Conservation (phyloP, 2,113 vertebrate genomes). For the Clarias gariepinus region DNA sequence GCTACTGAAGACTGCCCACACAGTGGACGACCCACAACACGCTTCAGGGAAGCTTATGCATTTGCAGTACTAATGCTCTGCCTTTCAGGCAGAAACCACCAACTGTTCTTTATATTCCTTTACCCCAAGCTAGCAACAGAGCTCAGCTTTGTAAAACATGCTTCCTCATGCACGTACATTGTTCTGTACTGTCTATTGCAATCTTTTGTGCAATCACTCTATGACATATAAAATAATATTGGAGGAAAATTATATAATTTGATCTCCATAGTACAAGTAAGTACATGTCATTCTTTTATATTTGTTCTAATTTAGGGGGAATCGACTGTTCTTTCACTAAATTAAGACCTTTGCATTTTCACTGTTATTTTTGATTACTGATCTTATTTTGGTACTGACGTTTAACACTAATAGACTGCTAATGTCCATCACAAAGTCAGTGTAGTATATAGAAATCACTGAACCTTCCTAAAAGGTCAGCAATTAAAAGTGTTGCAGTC, state of each 20-base stretch:
- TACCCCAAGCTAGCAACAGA: conserved; percentile 28
- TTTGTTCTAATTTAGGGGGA: not conserved
- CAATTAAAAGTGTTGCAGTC: conserved; percentile 44
- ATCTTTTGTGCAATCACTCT: conserved; percentile 3
- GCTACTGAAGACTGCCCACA: conserved; percentile 53
- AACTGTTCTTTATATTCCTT: conserved; percentile 42
- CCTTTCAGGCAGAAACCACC: conserved; percentile 39
- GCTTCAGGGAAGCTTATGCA: conserved; percentile 40
- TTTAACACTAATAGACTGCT: conserved; percentile 27
- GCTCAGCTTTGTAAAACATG: conserved; percentile 27
- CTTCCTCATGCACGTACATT: conserved; percentile 13
- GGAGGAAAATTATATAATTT: not conserved
- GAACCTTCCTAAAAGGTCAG: conserved; percentile 48
- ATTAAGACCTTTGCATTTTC: not conserved
- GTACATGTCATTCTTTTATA: not conserved
- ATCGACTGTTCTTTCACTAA: not conserved
- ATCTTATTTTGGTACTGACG: not conserved
- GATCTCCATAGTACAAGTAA: not conserved
- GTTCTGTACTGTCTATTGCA: not conserved
- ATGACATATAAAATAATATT: not conserved
- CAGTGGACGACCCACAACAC: conserved; percentile 47
- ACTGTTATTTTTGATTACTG: not conserved
- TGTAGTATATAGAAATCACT: conserved; percentile 31
- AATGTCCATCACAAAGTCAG: conserved; percentile 23
- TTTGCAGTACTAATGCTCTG: conserved; percentile 27